Evolutionary conservation across 2,113 vertebrate species (phyloP).

Genomic region (Halcyon malimbica): DNA sequence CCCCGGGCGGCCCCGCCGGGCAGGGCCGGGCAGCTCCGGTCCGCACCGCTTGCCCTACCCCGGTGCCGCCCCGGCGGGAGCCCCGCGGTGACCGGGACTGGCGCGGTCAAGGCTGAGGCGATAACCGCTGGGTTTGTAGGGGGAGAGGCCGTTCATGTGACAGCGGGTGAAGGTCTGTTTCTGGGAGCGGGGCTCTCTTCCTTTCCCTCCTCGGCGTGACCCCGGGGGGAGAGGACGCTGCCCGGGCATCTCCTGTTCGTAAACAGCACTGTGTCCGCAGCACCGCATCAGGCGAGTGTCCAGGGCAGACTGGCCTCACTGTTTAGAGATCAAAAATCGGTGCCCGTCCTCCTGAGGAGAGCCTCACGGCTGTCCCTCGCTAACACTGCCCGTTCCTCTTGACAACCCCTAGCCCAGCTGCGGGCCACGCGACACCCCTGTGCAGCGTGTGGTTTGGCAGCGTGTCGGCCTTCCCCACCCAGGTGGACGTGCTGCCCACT

Average conservation of each 20-base stretch:
- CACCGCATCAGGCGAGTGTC: fast-evolving
- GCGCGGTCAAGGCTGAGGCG: neutral
- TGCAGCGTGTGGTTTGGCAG: fast-evolving
- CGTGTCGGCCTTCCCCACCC: fast-evolving
- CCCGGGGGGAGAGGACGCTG: neutral
- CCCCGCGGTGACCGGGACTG: too few relatives aligned
- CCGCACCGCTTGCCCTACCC: fast-evolving
- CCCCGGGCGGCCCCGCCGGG: neutral
- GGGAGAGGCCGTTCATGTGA: neutral
- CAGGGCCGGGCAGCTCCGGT: neutral
- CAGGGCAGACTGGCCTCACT: neutral
- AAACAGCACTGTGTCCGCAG: neutral
- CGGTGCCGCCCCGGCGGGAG: too few relatives aligned
- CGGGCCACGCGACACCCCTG: fast-evolving
- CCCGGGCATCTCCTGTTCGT: neutral
- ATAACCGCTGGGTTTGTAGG: neutral
- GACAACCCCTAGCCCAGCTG: neutral
- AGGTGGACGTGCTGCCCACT: neutral
- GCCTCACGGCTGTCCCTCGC: fast-evolving
- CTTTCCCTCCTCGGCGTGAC: neutral
- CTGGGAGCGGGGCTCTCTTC: neutral
- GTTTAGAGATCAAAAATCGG: fast-evolving
- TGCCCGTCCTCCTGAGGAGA: neutral
- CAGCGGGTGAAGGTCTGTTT: neutral
- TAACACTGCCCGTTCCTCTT: fast-evolving